Conservation (phyloP, 1,140 invertebrate genomes). For the Drosophila pectinifera region DNA sequence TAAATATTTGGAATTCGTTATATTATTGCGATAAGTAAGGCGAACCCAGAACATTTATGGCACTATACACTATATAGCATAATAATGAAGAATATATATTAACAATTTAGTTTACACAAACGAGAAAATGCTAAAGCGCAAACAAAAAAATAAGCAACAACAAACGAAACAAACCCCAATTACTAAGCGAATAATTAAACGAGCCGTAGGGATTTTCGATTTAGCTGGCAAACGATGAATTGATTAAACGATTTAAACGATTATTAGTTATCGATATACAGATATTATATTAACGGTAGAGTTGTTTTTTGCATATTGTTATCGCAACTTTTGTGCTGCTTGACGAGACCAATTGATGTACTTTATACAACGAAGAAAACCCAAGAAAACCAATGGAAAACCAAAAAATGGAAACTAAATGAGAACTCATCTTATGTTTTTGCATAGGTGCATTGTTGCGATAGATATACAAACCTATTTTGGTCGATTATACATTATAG, state of each 20-base stretch:
- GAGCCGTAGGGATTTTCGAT: slow-evolving; percentile 75
- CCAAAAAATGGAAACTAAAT: slow-evolving; percentile 27
- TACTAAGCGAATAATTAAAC: slow-evolving; percentile 42
- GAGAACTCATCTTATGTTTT: slow-evolving; percentile 77
- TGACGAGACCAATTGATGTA: slow-evolving; percentile 83
- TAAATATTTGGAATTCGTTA: slow-evolving; percentile 80
- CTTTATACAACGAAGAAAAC: slow-evolving; percentile 69
- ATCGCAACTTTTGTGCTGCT: slow-evolving; percentile 82
- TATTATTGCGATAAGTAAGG: slow-evolving; percentile 76
- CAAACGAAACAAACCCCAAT: slow-evolving; percentile 15
- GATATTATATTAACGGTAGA: slow-evolving; percentile 68
- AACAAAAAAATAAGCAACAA: slow-evolving; percentile 34
- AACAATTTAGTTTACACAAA: slow-evolving; percentile 61
- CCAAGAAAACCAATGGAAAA: slow-evolving; percentile 20
- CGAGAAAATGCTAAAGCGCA: slow-evolving; percentile 21
- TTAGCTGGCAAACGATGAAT: slow-evolving; percentile 76
- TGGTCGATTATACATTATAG: slow-evolving; percentile 48
- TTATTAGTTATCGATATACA: slow-evolving; percentile 75
- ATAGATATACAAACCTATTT: slow-evolving; percentile 72
- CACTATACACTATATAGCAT: slow-evolving; percentile 71
- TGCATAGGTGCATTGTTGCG: slow-evolving; percentile 78
- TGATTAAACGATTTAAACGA: slow-evolving; percentile 65
- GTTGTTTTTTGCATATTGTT: slow-evolving; percentile 80
- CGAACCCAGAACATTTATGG: slow-evolving; percentile 68
- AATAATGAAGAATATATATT: slow-evolving; percentile 39